These are phyloP conservation scores for Himalopsyche japonica DNA, from an alignment of 2,888 invertebrate genomes.

Conservation along the genomic window DNA sequence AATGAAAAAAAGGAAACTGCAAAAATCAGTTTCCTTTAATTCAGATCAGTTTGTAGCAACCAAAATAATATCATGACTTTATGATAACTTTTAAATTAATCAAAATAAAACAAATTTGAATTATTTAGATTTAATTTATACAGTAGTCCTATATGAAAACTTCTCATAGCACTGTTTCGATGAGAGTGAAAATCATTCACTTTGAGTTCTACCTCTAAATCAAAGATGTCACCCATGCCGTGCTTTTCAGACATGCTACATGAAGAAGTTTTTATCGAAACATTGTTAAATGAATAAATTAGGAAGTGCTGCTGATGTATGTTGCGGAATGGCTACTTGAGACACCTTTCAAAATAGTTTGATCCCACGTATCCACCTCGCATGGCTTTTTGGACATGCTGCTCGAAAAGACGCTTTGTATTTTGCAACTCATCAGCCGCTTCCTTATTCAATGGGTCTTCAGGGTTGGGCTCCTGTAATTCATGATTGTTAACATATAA, in stretches of 20 bases:
- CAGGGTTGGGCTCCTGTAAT: constrained; percentile 93
- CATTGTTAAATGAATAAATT: constrained; percentile 12
- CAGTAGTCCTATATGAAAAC: not conserved
- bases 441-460: constrained; percentile 98
- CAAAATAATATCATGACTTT: not conserved
- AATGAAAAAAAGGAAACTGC: too few species aligned
- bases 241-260: not conserved
- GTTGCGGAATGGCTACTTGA: constrained; percentile 70
- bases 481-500: not conserved
- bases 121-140: not conserved
- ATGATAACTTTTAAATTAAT: not conserved
- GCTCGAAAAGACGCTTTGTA: constrained; percentile 91
- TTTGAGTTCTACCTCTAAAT: not conserved
- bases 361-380: constrained; percentile 93
- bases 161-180: not conserved
- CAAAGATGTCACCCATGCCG: not conserved
- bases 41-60: not conserved
- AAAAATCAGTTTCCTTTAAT: too few species aligned
- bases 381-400: constrained; percentile 95
- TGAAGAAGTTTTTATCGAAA: not conserved
- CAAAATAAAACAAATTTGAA: not conserved
- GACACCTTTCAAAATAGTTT: constrained; percentile 93
- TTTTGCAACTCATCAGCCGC: constrained; percentile 96
- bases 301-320: not conserved
- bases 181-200: not conserved